Conservation (phyloP, 2,888 invertebrate species). For the Calliphora vomitoria region DNA sequence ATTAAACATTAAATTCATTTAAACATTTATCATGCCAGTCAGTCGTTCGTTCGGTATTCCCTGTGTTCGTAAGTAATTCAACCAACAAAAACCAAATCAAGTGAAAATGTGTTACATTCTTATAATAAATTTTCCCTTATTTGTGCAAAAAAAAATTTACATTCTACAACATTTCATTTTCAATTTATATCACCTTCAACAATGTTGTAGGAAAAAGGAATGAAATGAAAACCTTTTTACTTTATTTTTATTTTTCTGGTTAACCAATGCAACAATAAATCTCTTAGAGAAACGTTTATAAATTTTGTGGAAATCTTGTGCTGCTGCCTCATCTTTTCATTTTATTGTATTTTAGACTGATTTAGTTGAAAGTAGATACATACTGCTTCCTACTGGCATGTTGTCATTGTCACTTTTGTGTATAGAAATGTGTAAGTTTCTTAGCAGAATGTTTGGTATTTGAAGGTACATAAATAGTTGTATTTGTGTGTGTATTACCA, state of each 20-base stretch:
- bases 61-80: conserved; percentile 71
- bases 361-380: conserved; percentile 37
- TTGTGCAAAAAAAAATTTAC: conserved; percentile 35
- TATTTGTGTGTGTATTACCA: conserved; percentile 38
- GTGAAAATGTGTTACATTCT: conserved; percentile 76
- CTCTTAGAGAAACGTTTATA: conserved; percentile 83
- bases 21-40: conserved; percentile 69
- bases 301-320: conserved; percentile 74
- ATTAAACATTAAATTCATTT: conserved; percentile 72
- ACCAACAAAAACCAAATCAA: conserved; percentile 75
- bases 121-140: conserved; percentile 70
- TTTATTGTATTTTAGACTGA: conserved; percentile 13
- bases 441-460: conserved; percentile 13
- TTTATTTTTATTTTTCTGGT: conserved; percentile 75
- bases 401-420: conserved; percentile 61
- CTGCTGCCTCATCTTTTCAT: background rate
- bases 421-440: conserved; percentile 19
- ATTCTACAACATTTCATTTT: conserved; percentile 70
- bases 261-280: conserved; percentile 84
- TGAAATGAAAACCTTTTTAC: conserved; percentile 56
- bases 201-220: conserved; percentile 4
- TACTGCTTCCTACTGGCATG: conserved; percentile 35
- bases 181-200: conserved; percentile 74
- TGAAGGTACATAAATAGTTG: conserved; percentile 37
- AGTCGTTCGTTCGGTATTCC: conserved; percentile 3